Conservation (phyloP, 2,797 vertebrate genomes). For the Champsocephalus esox region DNA sequence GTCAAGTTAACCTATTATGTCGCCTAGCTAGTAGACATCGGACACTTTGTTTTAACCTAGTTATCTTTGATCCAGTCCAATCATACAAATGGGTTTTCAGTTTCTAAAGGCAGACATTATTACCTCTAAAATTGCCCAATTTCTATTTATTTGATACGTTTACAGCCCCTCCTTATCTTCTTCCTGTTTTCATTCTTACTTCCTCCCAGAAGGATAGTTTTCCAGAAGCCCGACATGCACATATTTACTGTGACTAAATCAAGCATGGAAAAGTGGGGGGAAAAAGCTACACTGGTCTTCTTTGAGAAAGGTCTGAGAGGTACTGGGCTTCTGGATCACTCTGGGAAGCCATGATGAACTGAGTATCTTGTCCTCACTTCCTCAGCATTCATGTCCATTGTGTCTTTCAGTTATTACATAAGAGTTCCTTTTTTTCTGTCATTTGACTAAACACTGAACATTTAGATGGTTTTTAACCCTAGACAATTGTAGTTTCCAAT, state of each 20-base stretch:
- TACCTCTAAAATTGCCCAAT: not conserved
- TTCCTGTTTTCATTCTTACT: conserved; percentile 75
- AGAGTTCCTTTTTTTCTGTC: conserved; percentile 43
- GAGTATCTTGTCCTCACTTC: conserved; percentile 42
- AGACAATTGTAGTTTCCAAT: conserved; percentile 15
- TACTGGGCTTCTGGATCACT: not conserved
- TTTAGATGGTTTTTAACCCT: not conserved
- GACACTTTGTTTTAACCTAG: conserved; percentile 17
- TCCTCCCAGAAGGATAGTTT: conserved; percentile 64
- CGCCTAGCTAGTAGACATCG: not conserved
- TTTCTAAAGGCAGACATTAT: not conserved
- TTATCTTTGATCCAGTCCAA: not conserved
- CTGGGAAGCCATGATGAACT: conserved; percentile 27
- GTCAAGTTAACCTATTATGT: conserved; percentile 24
- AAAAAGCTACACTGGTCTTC: not conserved
- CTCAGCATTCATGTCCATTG: conserved; percentile 50
- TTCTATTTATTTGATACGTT: conserved; percentile 21
- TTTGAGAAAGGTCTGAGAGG: conserved; percentile 15
- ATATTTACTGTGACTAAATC: conserved; percentile 36
- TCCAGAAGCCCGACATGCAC: conserved; percentile 30
- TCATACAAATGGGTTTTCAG: not conserved
- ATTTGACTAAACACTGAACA: not conserved
- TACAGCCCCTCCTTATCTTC: conserved; percentile 42
- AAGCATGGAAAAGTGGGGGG: conserved; percentile 25
- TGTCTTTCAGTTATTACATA: conserved; percentile 43